Percentiles rank a stretch among this genome's conserved stretches.
Evolutionary conservation across 2,888 invertebrate genomes (phyloP).

Genomic region (Mayetiola destructor): DNA sequence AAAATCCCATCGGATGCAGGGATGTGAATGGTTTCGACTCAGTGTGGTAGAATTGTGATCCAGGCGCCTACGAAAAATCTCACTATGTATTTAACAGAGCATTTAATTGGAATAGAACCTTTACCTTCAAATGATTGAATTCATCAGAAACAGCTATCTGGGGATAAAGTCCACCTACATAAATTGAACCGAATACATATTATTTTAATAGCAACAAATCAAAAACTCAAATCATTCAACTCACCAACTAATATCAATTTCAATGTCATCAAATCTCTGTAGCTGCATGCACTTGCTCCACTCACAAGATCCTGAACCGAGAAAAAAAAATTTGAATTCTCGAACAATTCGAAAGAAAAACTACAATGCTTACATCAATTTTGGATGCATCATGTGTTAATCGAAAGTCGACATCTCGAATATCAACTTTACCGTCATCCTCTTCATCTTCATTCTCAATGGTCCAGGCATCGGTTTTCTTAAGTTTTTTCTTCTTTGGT

Average conservation of each 20-base stretch:
- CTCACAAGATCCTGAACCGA: slow-evolving; percentile 41
- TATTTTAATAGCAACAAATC: too few species aligned
- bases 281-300: slow-evolving; percentile 47
- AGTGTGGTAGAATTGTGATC: slow-evolving; percentile 73
- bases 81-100: neutral
- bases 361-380: slow-evolving; percentile 30
- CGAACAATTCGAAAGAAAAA: slow-evolving; percentile 25
- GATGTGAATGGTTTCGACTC: slow-evolving; percentile 78
- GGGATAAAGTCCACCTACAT: slow-evolving; percentile 93
- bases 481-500: slow-evolving; percentile 54
- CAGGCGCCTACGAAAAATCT: slow-evolving; percentile 43
- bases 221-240: too few species aligned
- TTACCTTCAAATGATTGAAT: slow-evolving; percentile 74
- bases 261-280: slow-evolving; percentile 51
- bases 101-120: neutral
- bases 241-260: slow-evolving; percentile 74
- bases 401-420: slow-evolving; percentile 76
- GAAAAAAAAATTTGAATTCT: slow-evolving; percentile 25
- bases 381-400: slow-evolving; percentile 60
- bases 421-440: slow-evolving; percentile 46
- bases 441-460: slow-evolving; percentile 46
- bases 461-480: slow-evolving; percentile 56
- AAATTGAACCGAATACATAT: too few species aligned
- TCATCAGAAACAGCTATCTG: slow-evolving; percentile 91
- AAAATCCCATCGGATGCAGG: slow-evolving; percentile 80